Base-by-base conservation (phyloP, 2,797 vertebrate species). In the Platyrinchus mystaceus region DNA sequence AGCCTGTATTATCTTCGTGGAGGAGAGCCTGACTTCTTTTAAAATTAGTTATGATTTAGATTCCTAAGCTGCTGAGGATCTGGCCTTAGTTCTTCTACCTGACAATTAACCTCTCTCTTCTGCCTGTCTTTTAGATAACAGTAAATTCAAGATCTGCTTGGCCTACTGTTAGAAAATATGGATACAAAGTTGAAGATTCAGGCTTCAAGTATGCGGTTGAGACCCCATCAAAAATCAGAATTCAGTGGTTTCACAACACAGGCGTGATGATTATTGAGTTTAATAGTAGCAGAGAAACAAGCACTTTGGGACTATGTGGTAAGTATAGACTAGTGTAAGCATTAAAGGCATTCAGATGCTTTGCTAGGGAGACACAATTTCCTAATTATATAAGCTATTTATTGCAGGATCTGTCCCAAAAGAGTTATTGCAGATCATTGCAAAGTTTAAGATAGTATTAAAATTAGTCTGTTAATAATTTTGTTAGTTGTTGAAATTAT, bases 211-310 rank as follows among this genome's bases (percentile, higher is more conserved):
- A 99, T 71, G 83, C 98, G 27, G 97, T 99, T 96, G 98, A 97
- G 82, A 99, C 98, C 3, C 99, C 99, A 1, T 97, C 98, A 41
- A 98, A 98, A 73, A 96, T 99, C 62, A 99, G 97, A 96, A 98
- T 99, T 93, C 99, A 99, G 96, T 99, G 99, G 99, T 99, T 99
- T 92, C 99, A 99, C 97, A 98, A 97, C 96, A 99, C 99, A 2
- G 99, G 99, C 18, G 98, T 99, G 97, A 98, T 99, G 99, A 98
- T 99, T 94, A 97, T 99, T 63, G 99, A 99, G 90, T 97, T 97
- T 7, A 99, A 98, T 64, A 97, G 94, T 88, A 97, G 97, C 93
- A 97, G 87, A 87, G 98, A 98, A 73, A 96, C 98, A 28, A 97
- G 95, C 69, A 98, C 98, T 84, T 97, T 95, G 96, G 99, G 99